phyloP scores from a whole-genome alignment of 1,140 invertebrate genomes.

The Carcinoscorpius rotundicauda region DNA sequence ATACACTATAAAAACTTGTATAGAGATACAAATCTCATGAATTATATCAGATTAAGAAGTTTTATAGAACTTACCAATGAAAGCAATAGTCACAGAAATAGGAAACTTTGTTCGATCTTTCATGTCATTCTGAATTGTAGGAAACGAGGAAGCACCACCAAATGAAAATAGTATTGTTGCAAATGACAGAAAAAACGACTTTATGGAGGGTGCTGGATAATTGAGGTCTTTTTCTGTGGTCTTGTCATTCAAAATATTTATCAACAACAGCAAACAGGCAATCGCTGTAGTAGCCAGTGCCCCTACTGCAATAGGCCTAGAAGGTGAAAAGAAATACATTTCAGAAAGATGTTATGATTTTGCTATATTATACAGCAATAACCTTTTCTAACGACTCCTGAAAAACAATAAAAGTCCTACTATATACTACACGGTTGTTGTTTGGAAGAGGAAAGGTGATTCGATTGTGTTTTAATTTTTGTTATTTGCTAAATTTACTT shows the following conservation, averaged over 20 bases:
- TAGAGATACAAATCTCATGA: no score
- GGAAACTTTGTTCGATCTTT: slow-evolving; percentile 42
- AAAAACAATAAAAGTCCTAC: no score
- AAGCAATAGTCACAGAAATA: slow-evolving; percentile 39
- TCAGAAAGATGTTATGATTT: no score
- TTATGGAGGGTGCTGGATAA: slow-evolving; percentile 13
- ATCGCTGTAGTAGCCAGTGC: slow-evolving; percentile 43
- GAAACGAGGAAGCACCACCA: slow-evolving; percentile 53
- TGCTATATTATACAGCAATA: no score
- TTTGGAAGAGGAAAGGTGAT: no score
- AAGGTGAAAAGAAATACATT: slow-evolving; percentile 3
- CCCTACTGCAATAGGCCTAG: slow-evolving; percentile 40
- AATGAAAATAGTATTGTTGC: slow-evolving; percentile 52
- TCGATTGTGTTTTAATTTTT: no score
- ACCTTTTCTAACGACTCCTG: no score
- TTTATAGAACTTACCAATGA: slow-evolving; percentile 32
- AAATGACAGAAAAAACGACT: slow-evolving; percentile 46
- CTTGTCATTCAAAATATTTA: slow-evolving; percentile 35
- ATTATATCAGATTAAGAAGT: not conserved
- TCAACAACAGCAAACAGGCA: slow-evolving; percentile 45
- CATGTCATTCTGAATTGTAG: slow-evolving; percentile 57
- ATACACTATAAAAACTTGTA: no score
- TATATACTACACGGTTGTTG: no score
- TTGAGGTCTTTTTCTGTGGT: not conserved
- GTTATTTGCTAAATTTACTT: no score